Evolutionary conservation across 2,797 vertebrate genomes (phyloP).

Genomic region (Sebastiscus albofasciatus): DNA sequence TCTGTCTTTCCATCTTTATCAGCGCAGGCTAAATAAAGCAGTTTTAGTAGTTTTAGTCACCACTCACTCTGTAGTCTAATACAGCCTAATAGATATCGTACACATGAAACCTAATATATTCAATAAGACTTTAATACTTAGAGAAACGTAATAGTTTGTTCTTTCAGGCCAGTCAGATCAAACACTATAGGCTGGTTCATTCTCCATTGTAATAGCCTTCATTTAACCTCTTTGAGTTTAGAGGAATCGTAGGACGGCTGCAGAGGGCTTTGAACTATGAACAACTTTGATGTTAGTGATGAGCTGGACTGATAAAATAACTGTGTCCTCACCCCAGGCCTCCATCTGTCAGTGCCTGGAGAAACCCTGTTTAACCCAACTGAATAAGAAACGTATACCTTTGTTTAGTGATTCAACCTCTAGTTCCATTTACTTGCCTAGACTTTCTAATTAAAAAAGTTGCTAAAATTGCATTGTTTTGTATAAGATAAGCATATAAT

Average conservation of each 20-base stretch:
- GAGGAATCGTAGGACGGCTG: neutral
- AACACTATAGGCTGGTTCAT: neutral
- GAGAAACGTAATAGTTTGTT: neutral
- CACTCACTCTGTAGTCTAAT: neutral
- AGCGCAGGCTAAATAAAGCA: neutral
- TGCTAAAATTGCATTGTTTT: neutral
- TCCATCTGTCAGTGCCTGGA: neutral
- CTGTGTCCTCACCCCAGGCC: neutral
- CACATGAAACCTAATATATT: neutral
- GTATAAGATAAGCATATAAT: neutral
- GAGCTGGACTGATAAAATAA: constrained; percentile 21
- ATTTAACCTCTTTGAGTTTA: constrained; percentile 6
- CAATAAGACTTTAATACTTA: neutral
- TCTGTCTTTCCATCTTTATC: neutral
- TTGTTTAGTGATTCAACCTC: neutral
- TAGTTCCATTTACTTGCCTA: neutral
- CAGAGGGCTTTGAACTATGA: constrained; percentile 24
- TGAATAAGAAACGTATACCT: neutral
- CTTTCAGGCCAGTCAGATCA: neutral
- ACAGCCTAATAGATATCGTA: neutral
- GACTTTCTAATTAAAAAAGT: neutral
- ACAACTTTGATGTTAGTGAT: constrained; percentile 40
- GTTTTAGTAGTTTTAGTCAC: neutral
- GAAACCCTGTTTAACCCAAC: neutral
- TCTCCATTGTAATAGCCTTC: neutral